Percentiles rank a stretch among this genome's conserved stretches.
Evolutionary conservation across 2,797 vertebrate genomes (phyloP).

Genomic region (Tenualosa ilisha): DNA sequence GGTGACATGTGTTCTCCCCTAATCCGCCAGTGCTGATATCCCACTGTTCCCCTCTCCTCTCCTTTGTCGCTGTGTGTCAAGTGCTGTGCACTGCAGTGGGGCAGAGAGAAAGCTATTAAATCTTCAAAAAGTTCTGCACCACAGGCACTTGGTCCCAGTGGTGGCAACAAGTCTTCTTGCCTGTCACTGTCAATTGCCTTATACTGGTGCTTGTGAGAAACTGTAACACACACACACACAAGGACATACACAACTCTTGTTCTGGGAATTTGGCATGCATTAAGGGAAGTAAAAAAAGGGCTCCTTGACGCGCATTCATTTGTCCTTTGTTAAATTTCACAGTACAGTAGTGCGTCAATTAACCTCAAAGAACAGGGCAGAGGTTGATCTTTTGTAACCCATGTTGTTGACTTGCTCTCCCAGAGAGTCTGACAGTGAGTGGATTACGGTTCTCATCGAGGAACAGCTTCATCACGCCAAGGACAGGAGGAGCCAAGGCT

Average conservation of each 20-base stretch:
- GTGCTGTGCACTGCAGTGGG: slow-evolving; percentile 20
- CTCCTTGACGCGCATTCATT: slow-evolving; percentile 64
- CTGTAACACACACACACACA: slow-evolving; percentile 9
- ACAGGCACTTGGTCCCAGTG: not conserved
- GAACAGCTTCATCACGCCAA: not conserved
- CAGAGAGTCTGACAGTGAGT: slow-evolving; percentile 20
- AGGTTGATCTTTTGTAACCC: slow-evolving; percentile 58
- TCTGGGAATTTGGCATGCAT: slow-evolving; percentile 43
- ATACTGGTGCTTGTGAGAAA: not conserved
- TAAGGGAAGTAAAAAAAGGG: slow-evolving; percentile 57
- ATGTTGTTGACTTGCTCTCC: slow-evolving; percentile 14
- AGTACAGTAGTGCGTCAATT: slow-evolving; percentile 53
- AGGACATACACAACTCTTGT: slow-evolving; percentile 40
- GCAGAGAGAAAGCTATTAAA: slow-evolving; percentile 25
- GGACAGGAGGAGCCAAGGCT: slow-evolving; percentile 4
- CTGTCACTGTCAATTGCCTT: not conserved
- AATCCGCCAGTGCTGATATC: slow-evolving; percentile 29
- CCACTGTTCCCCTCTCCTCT: not conserved
- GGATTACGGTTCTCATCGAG: not conserved
- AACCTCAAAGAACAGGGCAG: slow-evolving; percentile 45
- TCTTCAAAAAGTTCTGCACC: slow-evolving; percentile 31
- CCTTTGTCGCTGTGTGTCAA: not conserved
- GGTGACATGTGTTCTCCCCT: not conserved
- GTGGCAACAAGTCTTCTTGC: not conserved
- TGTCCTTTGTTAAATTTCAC: slow-evolving; percentile 43